Percentiles rank a stretch among this genome's conserved stretches.
phyloP scores from a whole-genome alignment of 2,113 vertebrate species.

The Anguilla japonica region DNA sequence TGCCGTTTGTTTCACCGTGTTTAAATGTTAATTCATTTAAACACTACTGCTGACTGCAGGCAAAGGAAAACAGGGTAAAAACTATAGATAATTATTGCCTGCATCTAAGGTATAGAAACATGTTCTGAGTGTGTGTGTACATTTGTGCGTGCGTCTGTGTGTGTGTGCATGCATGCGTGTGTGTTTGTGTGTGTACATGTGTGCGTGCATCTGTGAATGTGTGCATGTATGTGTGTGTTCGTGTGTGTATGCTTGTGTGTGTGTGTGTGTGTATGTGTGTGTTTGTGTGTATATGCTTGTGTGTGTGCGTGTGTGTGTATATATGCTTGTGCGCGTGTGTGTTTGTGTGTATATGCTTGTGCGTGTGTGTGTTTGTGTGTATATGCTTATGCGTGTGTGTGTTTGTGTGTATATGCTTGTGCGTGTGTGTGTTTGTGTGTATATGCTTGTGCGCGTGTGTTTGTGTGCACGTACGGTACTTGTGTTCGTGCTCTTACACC shows the following conservation, averaged over 20 bases:
- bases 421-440: not conserved
- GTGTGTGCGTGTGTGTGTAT: too few relatives aligned
- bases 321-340: not conserved
- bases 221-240: too few relatives aligned
- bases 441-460: not conserved
- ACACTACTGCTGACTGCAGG: not conserved
- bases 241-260: too few relatives aligned
- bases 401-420: conserved; percentile 16
- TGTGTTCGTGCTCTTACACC: not conserved
- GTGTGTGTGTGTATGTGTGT: too few relatives aligned
- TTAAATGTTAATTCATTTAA: not conserved
- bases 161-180: too few relatives aligned
- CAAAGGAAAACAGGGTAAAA: not conserved
- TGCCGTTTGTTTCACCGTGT: not conserved
- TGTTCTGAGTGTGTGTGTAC: too few relatives aligned
- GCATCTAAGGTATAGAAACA: too few relatives aligned
- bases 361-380: conserved; percentile 16
- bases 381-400: conserved; percentile 1
- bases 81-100: conserved; percentile 36
- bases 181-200: too few relatives aligned
- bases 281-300: too few relatives aligned
- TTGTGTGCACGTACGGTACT: not conserved
- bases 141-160: too few relatives aligned
- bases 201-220: too few relatives aligned
- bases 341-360: not conserved